Conservation (phyloP, 2,888 invertebrate genomes). For the Glomeris marginata region DNA sequence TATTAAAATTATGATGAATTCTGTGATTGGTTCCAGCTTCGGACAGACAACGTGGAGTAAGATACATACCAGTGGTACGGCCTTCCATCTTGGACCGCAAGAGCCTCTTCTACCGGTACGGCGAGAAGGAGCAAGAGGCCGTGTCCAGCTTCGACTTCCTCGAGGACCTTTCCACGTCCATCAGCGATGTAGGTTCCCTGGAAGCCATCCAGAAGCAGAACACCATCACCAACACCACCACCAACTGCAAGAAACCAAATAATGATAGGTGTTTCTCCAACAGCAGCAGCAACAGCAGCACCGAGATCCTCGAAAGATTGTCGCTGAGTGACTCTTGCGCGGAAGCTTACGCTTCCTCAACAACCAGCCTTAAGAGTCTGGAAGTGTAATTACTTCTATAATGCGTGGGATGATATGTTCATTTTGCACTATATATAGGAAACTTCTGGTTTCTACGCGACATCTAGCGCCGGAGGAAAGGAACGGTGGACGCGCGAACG, state of each 20-base stretch:
- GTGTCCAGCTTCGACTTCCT: slow-evolving; percentile 67
- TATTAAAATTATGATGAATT: too few species aligned
- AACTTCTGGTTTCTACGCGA: too few species aligned
- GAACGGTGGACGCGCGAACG: too few species aligned
- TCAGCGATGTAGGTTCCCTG: slow-evolving; percentile 12
- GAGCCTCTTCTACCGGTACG: slow-evolving; percentile 61
- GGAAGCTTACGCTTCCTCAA: slow-evolving; percentile 19
- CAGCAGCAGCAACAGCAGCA: neutral
- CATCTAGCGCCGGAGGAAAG: too few species aligned
- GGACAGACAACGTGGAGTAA: slow-evolving; percentile 27
- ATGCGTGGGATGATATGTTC: too few species aligned
- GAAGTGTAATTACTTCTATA: neutral
- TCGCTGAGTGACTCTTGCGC: slow-evolving; percentile 23
- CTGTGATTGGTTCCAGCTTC: slow-evolving; percentile 15
- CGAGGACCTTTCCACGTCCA: slow-evolving; percentile 34
- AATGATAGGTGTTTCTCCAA: slow-evolving; percentile 2
- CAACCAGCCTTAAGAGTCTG: slow-evolving; percentile 3
- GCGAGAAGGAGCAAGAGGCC: slow-evolving; percentile 58
- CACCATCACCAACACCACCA: neutral
- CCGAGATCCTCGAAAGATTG: slow-evolving; percentile 13
- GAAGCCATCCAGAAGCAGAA: slow-evolving; percentile 3
- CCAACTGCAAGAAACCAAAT: neutral
- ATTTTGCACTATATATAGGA: too few species aligned
- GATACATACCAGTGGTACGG: slow-evolving; percentile 31
- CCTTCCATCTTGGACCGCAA: slow-evolving; percentile 60